phyloP scores from a whole-genome alignment of 2,888 invertebrate species.

The Colletes collaris region DNA sequence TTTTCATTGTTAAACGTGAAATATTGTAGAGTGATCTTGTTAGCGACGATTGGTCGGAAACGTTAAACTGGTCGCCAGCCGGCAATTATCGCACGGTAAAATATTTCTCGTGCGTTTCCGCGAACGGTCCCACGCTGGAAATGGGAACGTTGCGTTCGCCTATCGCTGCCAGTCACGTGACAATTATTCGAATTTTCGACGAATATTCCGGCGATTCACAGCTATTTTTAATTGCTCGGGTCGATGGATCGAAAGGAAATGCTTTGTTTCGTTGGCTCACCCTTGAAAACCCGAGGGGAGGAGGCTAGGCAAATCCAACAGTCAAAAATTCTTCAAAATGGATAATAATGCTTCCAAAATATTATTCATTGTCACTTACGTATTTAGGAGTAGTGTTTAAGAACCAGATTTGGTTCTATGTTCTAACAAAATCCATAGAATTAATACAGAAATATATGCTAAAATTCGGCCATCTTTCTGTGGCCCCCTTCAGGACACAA shows the following conservation, averaged over 20 bases:
- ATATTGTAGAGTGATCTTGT: conserved; percentile 63
- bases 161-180: conserved; percentile 37
- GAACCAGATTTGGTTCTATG: too few relatives aligned
- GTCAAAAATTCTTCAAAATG: too few relatives aligned
- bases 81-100: conserved; percentile 63
- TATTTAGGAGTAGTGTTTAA: too few relatives aligned
- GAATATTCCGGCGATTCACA: conserved; percentile 7
- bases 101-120: conserved; percentile 46
- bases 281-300: too few relatives aligned
- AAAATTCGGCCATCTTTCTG: too few relatives aligned
- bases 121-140: conserved; percentile 24
- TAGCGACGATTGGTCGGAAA: conserved; percentile 67
- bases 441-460: too few relatives aligned
- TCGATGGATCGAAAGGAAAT: not conserved
- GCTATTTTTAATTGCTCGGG: conserved; percentile 7
- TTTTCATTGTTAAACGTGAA: conserved; percentile 44
- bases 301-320: too few relatives aligned
- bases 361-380: too few relatives aligned
- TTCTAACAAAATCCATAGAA: too few relatives aligned
- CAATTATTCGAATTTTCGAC: conserved; percentile 24
- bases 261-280: too few relatives aligned
- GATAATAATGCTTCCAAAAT: too few relatives aligned
- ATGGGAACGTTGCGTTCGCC: conserved; percentile 11
- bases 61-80: conserved; percentile 62
- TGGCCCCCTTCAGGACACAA: too few relatives aligned